Base-by-base conservation (phyloP, 2,888 invertebrate species). In the Schrankia costaestrigalis region DNA sequence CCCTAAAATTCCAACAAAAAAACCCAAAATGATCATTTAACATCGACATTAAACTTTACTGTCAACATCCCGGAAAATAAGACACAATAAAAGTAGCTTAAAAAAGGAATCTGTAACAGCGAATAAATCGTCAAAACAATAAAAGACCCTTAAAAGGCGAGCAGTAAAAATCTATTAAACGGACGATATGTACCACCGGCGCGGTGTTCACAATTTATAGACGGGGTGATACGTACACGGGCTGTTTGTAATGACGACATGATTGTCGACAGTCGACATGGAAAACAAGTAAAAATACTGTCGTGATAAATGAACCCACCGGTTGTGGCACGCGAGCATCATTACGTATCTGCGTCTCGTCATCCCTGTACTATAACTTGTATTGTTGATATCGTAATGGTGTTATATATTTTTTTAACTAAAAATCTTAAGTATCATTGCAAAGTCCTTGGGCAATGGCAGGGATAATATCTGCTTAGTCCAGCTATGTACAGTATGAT, bases 151-250 rank as follows among this genome's bases (percentile, higher is more conserved):
- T 58, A 61, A 59, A 62, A 65, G 59, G 66, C 55, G 65, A 56
- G 63, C 74, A 71, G 72, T 81, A 78, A 79, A 81, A 76, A 71
- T 69, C 73, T 74, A 78, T 81, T 78, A 80, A 77, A 71, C 66
- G 59, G 66, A 78, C 73, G 70, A 71, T 61, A 66, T 59, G 63
- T 73, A 75, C 75, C 80, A 74, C 78, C 78, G 71, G 70, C 77
- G 70, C 77, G 83, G 72, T 74, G 85, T 77, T 78, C 79, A 80
- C 73, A 78, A 86, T 86, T 83, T 84, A 86, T 83, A 69, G 77
- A 76, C 71, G 63, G 68, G 71, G 59, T 74, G 78, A 80, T 77
- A 68, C 64, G 69, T 74, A 78, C 78, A 75, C 72, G 74, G 59
- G 66, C 73, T 63, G 78, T 63, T 71, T 68, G 83, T 85, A 86